Evolutionary conservation across 2,113 vertebrate genomes (phyloP).

Genomic region (Furnarius figulus): DNA sequence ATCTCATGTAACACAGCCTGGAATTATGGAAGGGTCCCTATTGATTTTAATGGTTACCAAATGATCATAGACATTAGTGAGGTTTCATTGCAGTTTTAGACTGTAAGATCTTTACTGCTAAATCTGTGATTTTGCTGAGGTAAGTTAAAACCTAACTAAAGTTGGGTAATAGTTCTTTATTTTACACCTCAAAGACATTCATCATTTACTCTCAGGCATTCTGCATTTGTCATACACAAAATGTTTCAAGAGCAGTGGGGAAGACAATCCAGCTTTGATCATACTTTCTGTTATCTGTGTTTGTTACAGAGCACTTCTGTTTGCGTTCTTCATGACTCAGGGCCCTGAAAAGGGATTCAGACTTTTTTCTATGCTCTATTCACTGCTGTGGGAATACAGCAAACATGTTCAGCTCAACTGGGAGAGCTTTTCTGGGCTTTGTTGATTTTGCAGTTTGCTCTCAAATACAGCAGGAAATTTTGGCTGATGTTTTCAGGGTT

Average conservation of each 20-base stretch:
- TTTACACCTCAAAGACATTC: neutral
- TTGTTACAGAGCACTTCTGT: neutral
- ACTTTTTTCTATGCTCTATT: neutral
- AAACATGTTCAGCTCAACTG: neutral
- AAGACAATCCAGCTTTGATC: neutral
- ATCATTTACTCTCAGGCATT: neutral
- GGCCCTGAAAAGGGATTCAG: neutral
- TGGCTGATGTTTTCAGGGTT: neutral
- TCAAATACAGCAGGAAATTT: neutral
- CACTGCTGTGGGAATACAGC: neutral
- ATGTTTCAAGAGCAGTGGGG: neutral
- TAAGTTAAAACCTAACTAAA: neutral
- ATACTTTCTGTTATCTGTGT: neutral
- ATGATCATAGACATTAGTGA: neutral
- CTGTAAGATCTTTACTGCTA: neutral
- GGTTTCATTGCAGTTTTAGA: neutral
- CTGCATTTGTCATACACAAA: neutral
- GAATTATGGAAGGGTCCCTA: neutral
- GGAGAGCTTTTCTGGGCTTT: neutral
- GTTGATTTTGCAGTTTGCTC: constrained; percentile 8
- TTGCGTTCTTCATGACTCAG: neutral
- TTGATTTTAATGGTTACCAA: neutral
- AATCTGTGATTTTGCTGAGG: neutral
- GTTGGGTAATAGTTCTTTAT: neutral
- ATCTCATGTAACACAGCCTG: neutral